Evolutionary conservation across 1,140 invertebrate genomes (phyloP), one percentile per base, ranked within the genome.

Genomic region (Eulimnadia texana): DNA sequence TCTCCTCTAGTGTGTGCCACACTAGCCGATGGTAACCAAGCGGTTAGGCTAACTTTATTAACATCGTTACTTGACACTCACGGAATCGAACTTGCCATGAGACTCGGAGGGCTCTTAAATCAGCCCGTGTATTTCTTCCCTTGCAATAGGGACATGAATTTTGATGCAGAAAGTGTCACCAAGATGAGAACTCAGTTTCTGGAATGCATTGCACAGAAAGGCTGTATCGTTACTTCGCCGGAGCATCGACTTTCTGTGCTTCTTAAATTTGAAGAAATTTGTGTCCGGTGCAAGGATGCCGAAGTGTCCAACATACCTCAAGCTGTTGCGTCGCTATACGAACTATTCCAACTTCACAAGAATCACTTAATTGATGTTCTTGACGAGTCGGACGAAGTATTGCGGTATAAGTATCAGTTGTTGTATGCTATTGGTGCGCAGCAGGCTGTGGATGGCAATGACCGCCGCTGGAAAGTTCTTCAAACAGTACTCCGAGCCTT

Each of bases 351-450:
- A 16, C 64, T 56, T 56, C n/a, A 65, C 2, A 50, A 60, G 13
- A 19, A 10, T 1, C 33, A 64, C 50, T 33, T 50, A 0, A 28
- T 64, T 13, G 66, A 67, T 47, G 52, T 67, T 42, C 33, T 67
- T 3, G 66, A 67, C 27, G 66, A 67, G 33, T 58, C 59, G 13
- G 66, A 67, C 19, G 66, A 67, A 50, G 63, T 67, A 49, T 52
- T 66, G 1, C 60, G 56, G 11, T 62, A 65, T 25, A 66, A 67
- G 22, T 67, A 67, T 47, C 66, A 67, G 28, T 20, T 67, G 1
- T 63, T 67, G 13, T 67, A 67, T 29, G 64, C 66, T 3, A 11
- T 65, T 6, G 66, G 66, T 3, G 42, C 53, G 25, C 66, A 65
- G 50, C 19, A 23, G 20, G 27, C 60, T 1, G 53, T 65, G 10